Base-by-base conservation (phyloP, 2,113 vertebrate species). In the Elgaria multicarinata region DNA sequence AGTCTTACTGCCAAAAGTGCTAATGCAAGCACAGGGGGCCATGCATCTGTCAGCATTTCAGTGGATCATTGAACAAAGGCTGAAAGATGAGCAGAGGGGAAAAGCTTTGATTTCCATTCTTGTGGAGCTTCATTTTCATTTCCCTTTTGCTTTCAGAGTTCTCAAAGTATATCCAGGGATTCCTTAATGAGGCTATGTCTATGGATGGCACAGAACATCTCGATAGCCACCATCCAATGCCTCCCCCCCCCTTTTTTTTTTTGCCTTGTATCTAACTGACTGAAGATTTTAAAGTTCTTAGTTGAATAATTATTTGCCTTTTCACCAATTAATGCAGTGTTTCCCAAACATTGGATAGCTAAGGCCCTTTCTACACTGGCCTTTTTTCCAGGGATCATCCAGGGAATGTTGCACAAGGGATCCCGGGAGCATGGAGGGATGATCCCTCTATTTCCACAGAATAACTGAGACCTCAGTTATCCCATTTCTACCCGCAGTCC, bases 21-120 rank as follows among this genome's bases (percentile, higher is more conserved):
- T 72, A 91, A 72, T 74, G 7, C 20, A 85, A 24, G 55, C 46
- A 79, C 39, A 50, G 75, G 39, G 62, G 28, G 39, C 12, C 42
- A n/a, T 72, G 44, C 33, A 69, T 62, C 86, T 80, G 84, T 82
- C 77, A 86, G 20, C 16, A 22, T 86, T 62, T 88, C 53, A 91
- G 67, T 72, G 16, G 33, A 62, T 81, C 82, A 84, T 31, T 84
- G 81, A 89, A 84, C 33, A 67, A 89, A 89, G 88, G 77, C n/a
- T 67, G 62, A 77, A 78, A 39, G 42, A 39, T 44, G 9, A 44
- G 58, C 66, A 44, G 36, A 16, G 22, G 85, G n/a, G 22, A n/a
- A 64, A 88, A 12, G 53, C 53, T 84, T 85, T 84, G 42, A 77
- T 67, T 83, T 26, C 58, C 64, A 6, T 84, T 84, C 55, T 53